These are phyloP conservation scores for Alca torda DNA, from an alignment of 2,797 vertebrate genomes.

Conservation along the genomic window DNA sequence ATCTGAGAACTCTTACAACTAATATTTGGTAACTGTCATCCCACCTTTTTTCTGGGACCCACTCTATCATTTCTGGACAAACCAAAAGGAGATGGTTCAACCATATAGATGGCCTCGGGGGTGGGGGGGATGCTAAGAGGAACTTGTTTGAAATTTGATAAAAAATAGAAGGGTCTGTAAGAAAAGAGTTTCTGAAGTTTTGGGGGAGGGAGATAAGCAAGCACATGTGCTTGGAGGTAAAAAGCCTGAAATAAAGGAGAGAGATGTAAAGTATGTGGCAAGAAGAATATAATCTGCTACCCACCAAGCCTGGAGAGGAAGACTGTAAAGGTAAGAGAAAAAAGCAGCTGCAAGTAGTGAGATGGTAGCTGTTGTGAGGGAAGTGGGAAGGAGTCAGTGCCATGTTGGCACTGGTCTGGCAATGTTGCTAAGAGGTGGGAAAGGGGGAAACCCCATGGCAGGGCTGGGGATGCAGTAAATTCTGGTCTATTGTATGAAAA, in stretches of 20 bases:
- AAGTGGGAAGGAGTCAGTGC: background rate
- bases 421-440: background rate
- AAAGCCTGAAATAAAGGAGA: background rate
- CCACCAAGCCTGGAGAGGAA: background rate
- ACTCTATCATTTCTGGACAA: background rate
- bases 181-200: background rate
- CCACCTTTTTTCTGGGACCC: background rate
- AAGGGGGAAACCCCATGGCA: background rate
- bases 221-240: background rate
- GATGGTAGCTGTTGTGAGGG: background rate
- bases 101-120: background rate
- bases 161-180: background rate
- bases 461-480: background rate
- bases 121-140: background rate
- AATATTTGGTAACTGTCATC: background rate
- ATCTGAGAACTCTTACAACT: background rate
- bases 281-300: background rate
- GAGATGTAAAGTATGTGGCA: background rate
- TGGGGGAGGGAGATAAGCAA: background rate
- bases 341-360: background rate
- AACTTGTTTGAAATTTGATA: background rate
- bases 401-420: background rate
- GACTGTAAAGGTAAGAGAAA: background rate
- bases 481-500: background rate
- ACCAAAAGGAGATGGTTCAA: background rate